Conservation (phyloP, 2,888 invertebrate species). For the Drosophila helvetica region DNA sequence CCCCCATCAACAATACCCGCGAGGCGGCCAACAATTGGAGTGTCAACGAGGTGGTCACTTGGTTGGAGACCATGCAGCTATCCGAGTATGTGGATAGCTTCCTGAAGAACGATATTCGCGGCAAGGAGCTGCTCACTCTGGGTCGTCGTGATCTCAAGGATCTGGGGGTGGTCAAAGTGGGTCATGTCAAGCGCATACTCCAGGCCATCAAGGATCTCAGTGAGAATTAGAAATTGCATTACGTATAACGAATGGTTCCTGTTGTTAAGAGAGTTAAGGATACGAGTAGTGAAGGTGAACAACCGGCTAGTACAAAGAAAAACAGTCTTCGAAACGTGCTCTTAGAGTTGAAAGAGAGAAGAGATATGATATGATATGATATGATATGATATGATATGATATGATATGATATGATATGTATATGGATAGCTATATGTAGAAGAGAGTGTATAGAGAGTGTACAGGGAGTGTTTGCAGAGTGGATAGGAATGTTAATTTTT, state of each 20-base stretch:
- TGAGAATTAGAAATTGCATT: conserved; percentile 73
- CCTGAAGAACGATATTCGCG: conserved; percentile 95
- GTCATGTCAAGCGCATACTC: conserved; percentile 97
- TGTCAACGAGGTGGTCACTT: conserved; percentile 93
- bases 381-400: too few relatives aligned
- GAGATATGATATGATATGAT: neutral
- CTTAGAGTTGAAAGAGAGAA: conserved; percentile 34
- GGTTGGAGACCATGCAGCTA: conserved; percentile 95
- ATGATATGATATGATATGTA: too few relatives aligned
- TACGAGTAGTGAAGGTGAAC: neutral
- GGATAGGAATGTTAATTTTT: conserved; percentile 41
- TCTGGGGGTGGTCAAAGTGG: conserved; percentile 96
- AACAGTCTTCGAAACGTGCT: conserved; percentile 49
- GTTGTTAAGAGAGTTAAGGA: conserved; percentile 14
- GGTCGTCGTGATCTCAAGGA: conserved; percentile 95
- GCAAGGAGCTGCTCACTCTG: conserved; percentile 93
- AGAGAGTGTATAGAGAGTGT: conserved; percentile 8
- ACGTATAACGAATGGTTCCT: conserved; percentile 39
- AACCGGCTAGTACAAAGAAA: conserved; percentile 58
- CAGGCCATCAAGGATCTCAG: conserved; percentile 94
- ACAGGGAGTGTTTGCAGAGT: conserved; percentile 37
- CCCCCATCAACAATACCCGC: conserved; percentile 81
- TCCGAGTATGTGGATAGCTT: conserved; percentile 96
- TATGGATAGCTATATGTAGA: neutral
- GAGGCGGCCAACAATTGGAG: conserved; percentile 90